Conservation (phyloP, 2,888 invertebrate genomes). For the Eristalis pertinax region DNA sequence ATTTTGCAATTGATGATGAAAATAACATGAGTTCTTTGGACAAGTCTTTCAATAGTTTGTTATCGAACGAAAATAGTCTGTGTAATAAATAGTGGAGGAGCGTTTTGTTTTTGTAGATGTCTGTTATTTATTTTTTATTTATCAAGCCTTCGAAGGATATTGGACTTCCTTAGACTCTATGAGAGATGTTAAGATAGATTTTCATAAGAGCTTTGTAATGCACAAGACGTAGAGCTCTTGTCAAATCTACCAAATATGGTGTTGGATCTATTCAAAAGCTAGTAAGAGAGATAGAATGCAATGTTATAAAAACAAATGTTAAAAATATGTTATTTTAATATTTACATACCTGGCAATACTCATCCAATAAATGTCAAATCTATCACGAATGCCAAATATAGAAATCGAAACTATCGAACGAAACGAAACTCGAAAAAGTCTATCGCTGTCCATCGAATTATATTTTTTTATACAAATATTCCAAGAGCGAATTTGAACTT, state of each 20-base stretch:
- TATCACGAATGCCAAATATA: conserved; percentile 20
- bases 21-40: conserved; percentile 75
- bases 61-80: background rate
- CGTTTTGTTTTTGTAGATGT: background rate
- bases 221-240: too few relatives aligned
- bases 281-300: too few relatives aligned
- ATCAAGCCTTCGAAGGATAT: too few relatives aligned
- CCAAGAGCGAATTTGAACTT: conserved; percentile 13
- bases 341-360: conserved; percentile 29
- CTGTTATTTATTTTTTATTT: background rate
- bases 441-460: conserved; percentile 56
- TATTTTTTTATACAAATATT: conserved; percentile 52
- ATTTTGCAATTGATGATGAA: conserved; percentile 82
- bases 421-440: conserved; percentile 65
- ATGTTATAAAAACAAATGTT: too few relatives aligned
- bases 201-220: too few relatives aligned
- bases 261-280: too few relatives aligned
- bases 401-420: conserved; percentile 69
- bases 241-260: too few relatives aligned
- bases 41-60: conserved; percentile 71
- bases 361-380: conserved; percentile 4
- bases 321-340: too few relatives aligned
- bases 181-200: too few relatives aligned
- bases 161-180: too few relatives aligned
- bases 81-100: background rate